A percentile compares a stretch with the other conserved stretches of the same genome.
Evolutionary conservation across 2,113 vertebrate species (phyloP).

Genomic region (Percopsis transmontana): DNA sequence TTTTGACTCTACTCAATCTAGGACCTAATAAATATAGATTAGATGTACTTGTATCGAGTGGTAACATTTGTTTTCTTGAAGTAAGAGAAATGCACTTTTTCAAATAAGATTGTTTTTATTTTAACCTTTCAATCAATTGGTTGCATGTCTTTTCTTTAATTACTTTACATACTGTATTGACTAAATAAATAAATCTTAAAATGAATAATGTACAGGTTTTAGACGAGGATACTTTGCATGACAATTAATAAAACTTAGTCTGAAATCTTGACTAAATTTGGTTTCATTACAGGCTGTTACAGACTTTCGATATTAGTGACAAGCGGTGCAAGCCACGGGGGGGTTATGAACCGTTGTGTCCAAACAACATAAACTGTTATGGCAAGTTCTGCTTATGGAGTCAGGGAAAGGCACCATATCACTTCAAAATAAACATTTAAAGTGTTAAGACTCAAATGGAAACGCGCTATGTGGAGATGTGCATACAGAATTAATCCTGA

Average conservation of each 20-base stretch:
- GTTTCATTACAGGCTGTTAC: conserved; percentile 67
- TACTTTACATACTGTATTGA: conserved; percentile 41
- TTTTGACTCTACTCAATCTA: background rate
- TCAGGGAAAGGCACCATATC: conserved; percentile 78
- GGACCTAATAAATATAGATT: background rate
- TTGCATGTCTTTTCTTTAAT: conserved; percentile 51
- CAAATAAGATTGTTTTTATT: conserved; percentile 44
- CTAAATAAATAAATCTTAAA: conserved; percentile 78
- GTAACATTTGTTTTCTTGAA: background rate
- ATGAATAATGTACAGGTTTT: conserved; percentile 58
- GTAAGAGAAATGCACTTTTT: background rate
- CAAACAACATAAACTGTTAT: conserved; percentile 70
- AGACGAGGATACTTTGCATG: conserved; percentile 54
- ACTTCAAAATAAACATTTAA: conserved; percentile 75
- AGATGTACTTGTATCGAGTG: background rate
- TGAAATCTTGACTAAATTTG: conserved; percentile 55
- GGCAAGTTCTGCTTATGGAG: conserved; percentile 64
- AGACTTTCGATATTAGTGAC: conserved; percentile 62
- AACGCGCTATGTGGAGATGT: conserved; percentile 65
- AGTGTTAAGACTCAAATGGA: conserved; percentile 79
- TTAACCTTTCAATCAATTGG: conserved; percentile 34
- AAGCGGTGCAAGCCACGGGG: conserved; percentile 53
- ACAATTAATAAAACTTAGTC: conserved; percentile 53
- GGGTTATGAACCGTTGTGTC: conserved; percentile 42
- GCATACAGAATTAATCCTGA: conserved; percentile 67